Base-by-base conservation (phyloP, 2,113 vertebrate genomes). In the Gnathonemus echidnorhynchus region DNA sequence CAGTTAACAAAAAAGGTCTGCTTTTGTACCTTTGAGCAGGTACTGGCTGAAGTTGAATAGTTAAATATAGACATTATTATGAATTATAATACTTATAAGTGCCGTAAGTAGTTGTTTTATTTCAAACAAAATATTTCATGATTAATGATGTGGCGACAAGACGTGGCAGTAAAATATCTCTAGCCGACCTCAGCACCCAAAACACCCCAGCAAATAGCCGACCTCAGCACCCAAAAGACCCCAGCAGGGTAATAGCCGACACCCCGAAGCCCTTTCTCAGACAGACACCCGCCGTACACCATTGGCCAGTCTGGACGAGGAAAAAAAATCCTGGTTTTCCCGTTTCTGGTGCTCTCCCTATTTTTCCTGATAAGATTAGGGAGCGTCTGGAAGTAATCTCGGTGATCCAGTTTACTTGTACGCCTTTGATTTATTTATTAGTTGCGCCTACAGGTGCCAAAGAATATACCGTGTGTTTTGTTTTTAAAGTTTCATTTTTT, bases 231-330 rank as follows among this genome's bases (percentile, higher is more conserved):
- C 45, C 42, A 86, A 48, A 86, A 58, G 17, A 88, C 31, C 24
- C 39, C 35, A 39, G 35, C 45, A 8, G 39, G 42, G 4, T 24
- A 42, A 62, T 6, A 52, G n/a, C 49, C 35, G 56, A 27, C 53
- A 86, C 84, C 89, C 27, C 39, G 62, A 90, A 70, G 42, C 83
- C 52, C 53, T 66, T 49, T 58, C 27, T 89, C 5, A 27, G 45
- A 85, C 80, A 83, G 45, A 85, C 48, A 89, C 19, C 74, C 74
- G 89, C 56, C 74, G 42, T 90, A 49, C 45, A 66, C 83, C 53
- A 90, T 90, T 86, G 89, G 89, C 52, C 89, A 89, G 89, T 70
- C 24, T 83, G 70, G 88, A 39, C 21, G 1, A 11, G 56, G 48
- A 62, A 85, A 90, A 52, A 86, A 86, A 70, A 27, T 87, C 85